A percentile compares a stretch with the other conserved stretches of the same genome.
phyloP scores from a whole-genome alignment of 2,888 invertebrate species.

The Tridacna gigas region DNA sequence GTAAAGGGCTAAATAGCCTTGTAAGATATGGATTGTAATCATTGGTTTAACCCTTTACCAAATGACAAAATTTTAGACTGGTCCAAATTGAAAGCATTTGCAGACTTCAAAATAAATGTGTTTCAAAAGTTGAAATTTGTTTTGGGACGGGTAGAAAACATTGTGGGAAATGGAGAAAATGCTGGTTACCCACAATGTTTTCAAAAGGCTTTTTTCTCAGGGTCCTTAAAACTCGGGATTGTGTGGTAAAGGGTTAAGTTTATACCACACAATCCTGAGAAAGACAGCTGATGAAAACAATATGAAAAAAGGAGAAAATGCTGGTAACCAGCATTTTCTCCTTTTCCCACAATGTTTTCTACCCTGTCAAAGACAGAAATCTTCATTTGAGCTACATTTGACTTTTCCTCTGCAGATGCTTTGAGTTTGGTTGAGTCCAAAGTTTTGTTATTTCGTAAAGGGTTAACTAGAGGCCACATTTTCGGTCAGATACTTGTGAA shows the following conservation, averaged over 20 bases:
- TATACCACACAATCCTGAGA: background rate
- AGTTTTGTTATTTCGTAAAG: too few species aligned
- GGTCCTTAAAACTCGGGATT: background rate
- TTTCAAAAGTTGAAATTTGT: too few species aligned
- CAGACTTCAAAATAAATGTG: background rate
- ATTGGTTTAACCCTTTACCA: background rate
- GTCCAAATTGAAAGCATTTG: background rate
- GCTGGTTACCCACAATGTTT: background rate
- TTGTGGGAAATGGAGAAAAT: background rate
- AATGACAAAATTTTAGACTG: background rate
- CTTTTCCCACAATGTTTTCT: background rate
- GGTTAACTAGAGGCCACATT: too few species aligned
- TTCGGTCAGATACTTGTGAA: too few species aligned
- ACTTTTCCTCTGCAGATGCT: background rate
- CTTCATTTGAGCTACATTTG: background rate
- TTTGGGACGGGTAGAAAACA: background rate
- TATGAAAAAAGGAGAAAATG: background rate
- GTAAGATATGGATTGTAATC: background rate
- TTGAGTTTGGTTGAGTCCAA: background rate
- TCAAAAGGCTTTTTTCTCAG: background rate
- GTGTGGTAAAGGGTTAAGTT: background rate
- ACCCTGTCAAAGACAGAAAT: background rate
- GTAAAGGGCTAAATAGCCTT: too few species aligned
- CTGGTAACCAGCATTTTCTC: background rate
- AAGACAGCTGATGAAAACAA: background rate